phyloP scores from a whole-genome alignment of 2,113 vertebrate genomes.

The Phodopus roborovskii region DNA sequence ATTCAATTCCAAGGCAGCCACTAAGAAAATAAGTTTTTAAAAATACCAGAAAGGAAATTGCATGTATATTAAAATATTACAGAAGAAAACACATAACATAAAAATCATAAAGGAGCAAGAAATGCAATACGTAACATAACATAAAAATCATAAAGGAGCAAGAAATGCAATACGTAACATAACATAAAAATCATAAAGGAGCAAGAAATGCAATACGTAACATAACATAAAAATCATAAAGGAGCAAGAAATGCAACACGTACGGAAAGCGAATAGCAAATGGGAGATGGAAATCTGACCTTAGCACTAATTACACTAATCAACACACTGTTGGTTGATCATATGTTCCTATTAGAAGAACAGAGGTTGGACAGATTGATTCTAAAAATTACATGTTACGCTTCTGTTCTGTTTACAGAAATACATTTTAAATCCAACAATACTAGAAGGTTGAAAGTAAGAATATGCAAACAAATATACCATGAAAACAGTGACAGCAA shows the following conservation, averaged over 20 bases:
- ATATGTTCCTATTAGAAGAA: conserved; percentile 12
- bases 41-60: conserved; percentile 22
- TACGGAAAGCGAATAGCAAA: conserved; percentile 23
- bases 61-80: conserved; percentile 3
- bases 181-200: conserved; percentile 13
- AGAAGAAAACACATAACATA: conserved; percentile 19
- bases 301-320: conserved; percentile 22
- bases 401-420: conserved; percentile 21
- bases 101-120: conserved; percentile 34
- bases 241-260: conserved; percentile 27
- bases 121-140: neutral
- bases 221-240: conserved; percentile 12
- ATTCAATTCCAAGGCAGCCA: neutral
- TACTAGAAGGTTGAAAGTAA: neutral
- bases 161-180: too few species aligned
- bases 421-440: neutral
- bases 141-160: too few species aligned
- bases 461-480: neutral
- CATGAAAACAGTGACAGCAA: neutral
- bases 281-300: neutral
- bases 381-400: neutral
- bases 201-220: too few species aligned
- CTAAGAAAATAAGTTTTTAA: conserved; percentile 6
- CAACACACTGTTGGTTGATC: neutral
- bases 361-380: neutral